Evolutionary conservation across 2,888 invertebrate species (phyloP), one percentile per base, ranked within the genome.

Genomic region (Nasonia oneida): DNA sequence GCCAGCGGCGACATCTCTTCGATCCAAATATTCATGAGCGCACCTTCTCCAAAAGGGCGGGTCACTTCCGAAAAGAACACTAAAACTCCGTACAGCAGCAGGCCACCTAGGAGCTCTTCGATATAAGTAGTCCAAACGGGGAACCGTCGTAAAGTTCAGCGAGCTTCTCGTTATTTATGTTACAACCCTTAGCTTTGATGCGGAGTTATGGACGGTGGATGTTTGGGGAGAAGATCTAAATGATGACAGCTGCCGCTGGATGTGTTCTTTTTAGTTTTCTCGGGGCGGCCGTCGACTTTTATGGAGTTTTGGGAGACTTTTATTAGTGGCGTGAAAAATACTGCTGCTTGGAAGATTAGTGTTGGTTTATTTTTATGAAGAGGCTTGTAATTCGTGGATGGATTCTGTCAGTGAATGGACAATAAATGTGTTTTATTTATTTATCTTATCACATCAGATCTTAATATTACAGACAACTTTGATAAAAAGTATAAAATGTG

Each of bases 71-170:
- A 71, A 37, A 42, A 37, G 37, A 71, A 71, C 39, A 71, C 37
- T 10, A 71, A 71, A 37, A 42, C 33, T 67, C 67, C 14, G 29
- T 61, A n/a, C 57, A 12, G 29, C 14, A 29, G 8, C 37, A 67
- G 33, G 33, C 67, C 77, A 15, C 33, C 57, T 61, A 37, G 39
- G 0, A 8, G 5, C 33, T 37, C 29, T 42, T 79, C 47, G 42
- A 70, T 75, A 71, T 76, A 84, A 84, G 81, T 84, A 76, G 67
- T 39, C 57, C 64, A 77, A 85, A 85, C 77, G 85, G 81, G 81
- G 81, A 61, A 76, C 73, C 71, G 73, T 61, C 78, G 81, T 85
- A 82, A 85, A 85, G 85, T 81, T 77, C 18, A 29, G 6, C 75
- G 29, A 29, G 67, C n/a, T 29, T 39, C 78, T 82, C 82, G 85